These are phyloP conservation scores for Onchidella celtica DNA, from an alignment of 2,888 invertebrate species.

Conservation along the genomic window DNA sequence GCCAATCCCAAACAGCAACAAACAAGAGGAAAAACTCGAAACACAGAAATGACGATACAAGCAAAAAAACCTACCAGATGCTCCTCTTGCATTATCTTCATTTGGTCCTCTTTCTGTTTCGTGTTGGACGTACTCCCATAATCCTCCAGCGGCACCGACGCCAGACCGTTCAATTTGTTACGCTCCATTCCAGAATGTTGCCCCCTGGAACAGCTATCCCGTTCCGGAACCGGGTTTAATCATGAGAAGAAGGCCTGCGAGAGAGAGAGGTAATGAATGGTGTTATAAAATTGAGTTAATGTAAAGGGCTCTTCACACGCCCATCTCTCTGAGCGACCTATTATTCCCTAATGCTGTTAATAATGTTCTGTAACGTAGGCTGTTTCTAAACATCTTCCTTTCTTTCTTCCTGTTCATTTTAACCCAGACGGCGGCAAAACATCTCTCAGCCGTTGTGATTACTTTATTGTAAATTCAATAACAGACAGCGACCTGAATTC, in stretches of 20 bases:
- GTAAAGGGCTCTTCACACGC: not conserved
- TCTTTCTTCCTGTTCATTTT: too few species aligned
- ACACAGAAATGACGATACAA: not conserved
- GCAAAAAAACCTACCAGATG: not conserved
- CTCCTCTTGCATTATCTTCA: slow-evolving; percentile 22
- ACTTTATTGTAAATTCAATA: too few species aligned
- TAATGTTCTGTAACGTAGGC: too few species aligned
- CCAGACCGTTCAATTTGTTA: slow-evolving; percentile 32
- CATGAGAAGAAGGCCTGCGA: not conserved
- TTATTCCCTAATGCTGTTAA: not conserved
- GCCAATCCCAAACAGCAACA: not conserved
- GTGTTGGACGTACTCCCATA: slow-evolving; percentile 36
- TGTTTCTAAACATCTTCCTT: too few species aligned
- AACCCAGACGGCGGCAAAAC: too few species aligned
- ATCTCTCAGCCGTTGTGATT: too few species aligned
- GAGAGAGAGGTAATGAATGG: too few species aligned
- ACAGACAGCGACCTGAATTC: too few species aligned
- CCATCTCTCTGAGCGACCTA: not conserved
- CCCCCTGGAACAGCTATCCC: not conserved
- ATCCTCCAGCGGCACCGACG: slow-evolving; percentile 27
- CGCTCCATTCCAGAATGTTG: slow-evolving; percentile 40
- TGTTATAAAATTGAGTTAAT: too few species aligned
- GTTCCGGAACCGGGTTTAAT: slow-evolving; percentile 11
- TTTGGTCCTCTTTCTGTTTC: slow-evolving; percentile 28
- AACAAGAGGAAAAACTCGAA: not conserved